phyloP scores from a whole-genome alignment of 2,113 vertebrate genomes.

The Polypterus senegalus region DNA sequence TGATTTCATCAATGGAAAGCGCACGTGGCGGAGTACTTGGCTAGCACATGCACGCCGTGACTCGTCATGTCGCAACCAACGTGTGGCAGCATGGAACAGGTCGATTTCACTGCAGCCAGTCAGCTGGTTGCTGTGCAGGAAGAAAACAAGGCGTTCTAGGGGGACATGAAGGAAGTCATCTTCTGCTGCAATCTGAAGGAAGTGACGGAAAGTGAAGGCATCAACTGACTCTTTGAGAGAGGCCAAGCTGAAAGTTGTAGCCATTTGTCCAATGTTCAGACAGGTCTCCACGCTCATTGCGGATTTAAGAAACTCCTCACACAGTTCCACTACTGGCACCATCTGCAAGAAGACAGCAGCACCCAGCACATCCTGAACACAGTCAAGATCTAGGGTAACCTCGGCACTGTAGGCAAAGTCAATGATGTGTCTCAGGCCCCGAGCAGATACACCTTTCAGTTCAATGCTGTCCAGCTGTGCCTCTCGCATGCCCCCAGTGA shows the following conservation, averaged over 20 bases:
- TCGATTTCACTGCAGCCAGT: slow-evolving; percentile 84
- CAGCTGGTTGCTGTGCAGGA: slow-evolving; percentile 88
- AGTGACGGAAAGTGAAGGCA: slow-evolving; percentile 82
- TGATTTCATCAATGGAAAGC: slow-evolving; percentile 89
- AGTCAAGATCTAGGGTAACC: slow-evolving; percentile 87
- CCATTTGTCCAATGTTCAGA: slow-evolving; percentile 92
- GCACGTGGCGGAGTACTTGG: slow-evolving; percentile 78
- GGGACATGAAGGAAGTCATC: slow-evolving; percentile 94
- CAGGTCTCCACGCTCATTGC: slow-evolving; percentile 97
- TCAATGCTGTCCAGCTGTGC: slow-evolving; percentile 80
- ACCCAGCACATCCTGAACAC: slow-evolving; percentile 90
- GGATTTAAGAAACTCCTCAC: slow-evolving; percentile 90
- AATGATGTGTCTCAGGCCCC: slow-evolving; percentile 84
- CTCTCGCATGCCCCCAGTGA: slow-evolving; percentile 93
- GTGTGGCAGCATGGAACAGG: slow-evolving; percentile 74
- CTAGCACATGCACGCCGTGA: slow-evolving; percentile 59
- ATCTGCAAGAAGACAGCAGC: slow-evolving; percentile 95
- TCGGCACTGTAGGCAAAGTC: slow-evolving; percentile 94
- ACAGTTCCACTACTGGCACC: slow-evolving; percentile 88
- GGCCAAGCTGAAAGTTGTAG: slow-evolving; percentile 82
- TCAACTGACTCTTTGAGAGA: slow-evolving; percentile 90
- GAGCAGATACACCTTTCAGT: slow-evolving; percentile 80
- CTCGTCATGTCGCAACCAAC: slow-evolving; percentile 77
- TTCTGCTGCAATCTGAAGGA: slow-evolving; percentile 85
- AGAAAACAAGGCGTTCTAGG: slow-evolving; percentile 82